Conservation (phyloP, 2,113 vertebrate genomes). For the Numida meleagris region DNA sequence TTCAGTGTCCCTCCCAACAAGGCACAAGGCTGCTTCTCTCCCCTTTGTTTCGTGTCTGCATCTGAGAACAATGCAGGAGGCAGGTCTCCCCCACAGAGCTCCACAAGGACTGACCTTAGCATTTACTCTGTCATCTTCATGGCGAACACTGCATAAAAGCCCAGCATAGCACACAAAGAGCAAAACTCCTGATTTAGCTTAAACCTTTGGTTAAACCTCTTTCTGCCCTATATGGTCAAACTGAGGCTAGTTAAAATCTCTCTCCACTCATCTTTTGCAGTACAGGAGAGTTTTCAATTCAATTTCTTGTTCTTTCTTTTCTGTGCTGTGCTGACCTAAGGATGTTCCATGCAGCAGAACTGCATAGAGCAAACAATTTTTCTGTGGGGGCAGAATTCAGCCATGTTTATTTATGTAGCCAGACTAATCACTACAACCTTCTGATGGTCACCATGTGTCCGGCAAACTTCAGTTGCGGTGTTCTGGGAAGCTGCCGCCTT, state of each 20-base stretch:
- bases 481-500: constrained; percentile 52
- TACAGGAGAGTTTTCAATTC: not conserved
- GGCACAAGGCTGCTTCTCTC: not conserved
- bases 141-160: not conserved
- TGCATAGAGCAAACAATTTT: constrained; percentile 18
- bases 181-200: not conserved
- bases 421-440: constrained; percentile 55
- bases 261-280: not conserved
- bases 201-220: no score
- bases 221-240: not conserved
- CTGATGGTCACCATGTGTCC: constrained; percentile 63
- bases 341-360: not conserved
- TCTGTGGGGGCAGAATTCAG: constrained; percentile 8
- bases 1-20: not conserved
- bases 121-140: not conserved
- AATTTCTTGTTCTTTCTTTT: not conserved
- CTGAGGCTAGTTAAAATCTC: not conserved
- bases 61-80: not conserved
- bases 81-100: not conserved
- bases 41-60: not conserved
- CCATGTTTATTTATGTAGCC: constrained; percentile 60
- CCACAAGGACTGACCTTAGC: not conserved
- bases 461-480: constrained; percentile 44
- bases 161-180: not conserved
- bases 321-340: not conserved